phyloP scores from a whole-genome alignment of 2,888 invertebrate genomes.

The Galerucella pusilla region DNA sequence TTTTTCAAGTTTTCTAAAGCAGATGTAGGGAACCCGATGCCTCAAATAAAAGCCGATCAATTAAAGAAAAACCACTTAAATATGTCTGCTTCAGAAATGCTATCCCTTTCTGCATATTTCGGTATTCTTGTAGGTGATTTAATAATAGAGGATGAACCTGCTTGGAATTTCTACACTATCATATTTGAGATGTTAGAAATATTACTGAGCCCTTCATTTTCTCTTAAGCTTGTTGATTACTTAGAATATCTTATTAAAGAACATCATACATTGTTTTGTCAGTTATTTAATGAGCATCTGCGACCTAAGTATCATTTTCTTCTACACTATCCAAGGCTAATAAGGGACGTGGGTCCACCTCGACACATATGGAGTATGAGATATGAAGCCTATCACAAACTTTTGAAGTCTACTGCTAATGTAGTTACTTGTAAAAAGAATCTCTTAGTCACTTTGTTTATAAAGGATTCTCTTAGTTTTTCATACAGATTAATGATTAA shows the following conservation, averaged over 20 bases:
- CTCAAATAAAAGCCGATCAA: slow-evolving; percentile 27
- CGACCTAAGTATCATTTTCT: slow-evolving; percentile 28
- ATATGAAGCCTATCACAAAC: too few species aligned
- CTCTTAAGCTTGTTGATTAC: not conserved
- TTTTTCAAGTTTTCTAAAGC: slow-evolving; percentile 28
- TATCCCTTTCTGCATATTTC: slow-evolving; percentile 30
- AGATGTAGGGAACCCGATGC: slow-evolving; percentile 22
- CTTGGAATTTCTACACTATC: slow-evolving; percentile 31
- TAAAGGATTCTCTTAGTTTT: too few species aligned
- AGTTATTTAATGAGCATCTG: slow-evolving; percentile 31
- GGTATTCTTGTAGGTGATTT: slow-evolving; percentile 36
- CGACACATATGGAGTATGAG: too few species aligned
- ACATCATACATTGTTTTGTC: slow-evolving; percentile 27
- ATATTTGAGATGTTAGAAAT: slow-evolving; percentile 31
- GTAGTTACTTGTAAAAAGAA: too few species aligned
- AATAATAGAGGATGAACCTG: slow-evolving; percentile 28
- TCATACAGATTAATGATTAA: too few species aligned
- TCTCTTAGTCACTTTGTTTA: too few species aligned
- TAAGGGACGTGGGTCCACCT: too few species aligned
- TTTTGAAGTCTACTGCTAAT: too few species aligned
- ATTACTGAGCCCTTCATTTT: slow-evolving; percentile 4
- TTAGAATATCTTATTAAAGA: slow-evolving; percentile 21
- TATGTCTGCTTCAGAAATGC: slow-evolving; percentile 39
- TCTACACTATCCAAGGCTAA: too few species aligned
- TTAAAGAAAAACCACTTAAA: slow-evolving; percentile 29